A percentile compares a stretch with the other conserved stretches of the same genome.
Evolutionary conservation across 2,113 vertebrate genomes (phyloP).

Genomic region (Neoarius graeffei): DNA sequence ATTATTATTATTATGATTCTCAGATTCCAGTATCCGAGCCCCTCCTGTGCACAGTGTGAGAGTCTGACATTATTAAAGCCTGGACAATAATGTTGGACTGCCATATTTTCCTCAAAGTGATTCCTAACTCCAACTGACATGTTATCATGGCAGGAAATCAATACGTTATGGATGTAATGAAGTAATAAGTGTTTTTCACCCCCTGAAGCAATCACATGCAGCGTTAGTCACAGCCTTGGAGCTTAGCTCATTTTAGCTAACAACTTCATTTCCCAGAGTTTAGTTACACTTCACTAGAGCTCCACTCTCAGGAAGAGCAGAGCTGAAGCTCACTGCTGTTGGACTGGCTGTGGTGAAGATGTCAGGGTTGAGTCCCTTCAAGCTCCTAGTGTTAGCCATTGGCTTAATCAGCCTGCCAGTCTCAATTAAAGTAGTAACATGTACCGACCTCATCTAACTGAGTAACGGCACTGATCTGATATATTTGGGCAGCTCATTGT

Average conservation of each 20-base stretch:
- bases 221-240: conserved; percentile 73
- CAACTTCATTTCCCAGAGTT: conserved; percentile 76
- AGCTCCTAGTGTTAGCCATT: conserved; percentile 15
- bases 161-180: conserved; percentile 79
- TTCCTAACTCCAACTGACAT: conserved; percentile 77
- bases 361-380: conserved; percentile 36
- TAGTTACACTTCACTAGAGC: conserved; percentile 46
- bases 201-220: conserved; percentile 76
- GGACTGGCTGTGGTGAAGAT: conserved; percentile 30
- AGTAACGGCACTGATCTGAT: conserved; percentile 26
- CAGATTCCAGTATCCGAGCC: neutral
- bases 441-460: neutral
- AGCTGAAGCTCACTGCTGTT: neutral
- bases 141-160: conserved; percentile 86
- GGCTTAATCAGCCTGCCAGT: conserved; percentile 46
- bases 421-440: conserved; percentile 31
- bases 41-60: neutral
- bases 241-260: conserved; percentile 74
- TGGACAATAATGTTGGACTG: conserved; percentile 56
- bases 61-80: neutral
- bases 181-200: conserved; percentile 72
- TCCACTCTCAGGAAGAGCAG: conserved; percentile 5
- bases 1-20: neutral
- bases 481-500: conserved; percentile 24
- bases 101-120: conserved; percentile 76